Evolutionary conservation across 2,888 invertebrate genomes (phyloP).

Genomic region (Ditylenchus weischeri): DNA sequence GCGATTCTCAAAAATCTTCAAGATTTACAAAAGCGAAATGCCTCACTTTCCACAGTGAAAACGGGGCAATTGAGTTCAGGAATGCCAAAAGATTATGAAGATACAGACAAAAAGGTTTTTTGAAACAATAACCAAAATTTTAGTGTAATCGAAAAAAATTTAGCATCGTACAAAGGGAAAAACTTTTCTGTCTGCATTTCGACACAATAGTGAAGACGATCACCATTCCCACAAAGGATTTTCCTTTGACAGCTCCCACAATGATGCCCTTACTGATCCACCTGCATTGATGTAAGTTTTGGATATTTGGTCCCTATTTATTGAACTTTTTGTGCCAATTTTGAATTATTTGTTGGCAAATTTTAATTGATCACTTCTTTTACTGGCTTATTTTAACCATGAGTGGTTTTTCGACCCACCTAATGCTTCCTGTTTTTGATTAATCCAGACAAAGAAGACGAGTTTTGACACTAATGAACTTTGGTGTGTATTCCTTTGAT

Average conservation of each 20-base stretch:
- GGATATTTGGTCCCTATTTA: neutral
- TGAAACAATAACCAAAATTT: neutral
- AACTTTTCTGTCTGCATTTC: slow-evolving; percentile 34
- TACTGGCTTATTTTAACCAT: slow-evolving; percentile 7
- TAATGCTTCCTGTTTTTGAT: neutral
- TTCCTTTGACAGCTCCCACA: slow-evolving; percentile 27
- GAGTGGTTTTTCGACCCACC: too few species aligned
- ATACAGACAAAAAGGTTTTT: slow-evolving; percentile 32
- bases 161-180: slow-evolving; percentile 11
- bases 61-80: slow-evolving; percentile 32
- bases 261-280: slow-evolving; percentile 29
- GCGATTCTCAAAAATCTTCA: slow-evolving; percentile 34
- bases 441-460: slow-evolving; percentile 55
- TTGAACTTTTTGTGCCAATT: neutral
- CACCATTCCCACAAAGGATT: slow-evolving; percentile 28
- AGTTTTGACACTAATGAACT: slow-evolving; percentile 54
- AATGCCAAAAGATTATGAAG: slow-evolving; percentile 55
- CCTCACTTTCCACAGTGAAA: slow-evolving; percentile 39
- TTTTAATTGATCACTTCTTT: neutral
- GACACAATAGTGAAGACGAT: slow-evolving; percentile 34
- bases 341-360: neutral
- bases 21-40: slow-evolving; percentile 40
- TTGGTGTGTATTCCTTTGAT: slow-evolving; percentile 55
- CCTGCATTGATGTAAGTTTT: slow-evolving; percentile 39
- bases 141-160: neutral